These are phyloP conservation scores for Cephalotes varians DNA, from an alignment of 2,888 invertebrate genomes.

Conservation along the genomic window DNA sequence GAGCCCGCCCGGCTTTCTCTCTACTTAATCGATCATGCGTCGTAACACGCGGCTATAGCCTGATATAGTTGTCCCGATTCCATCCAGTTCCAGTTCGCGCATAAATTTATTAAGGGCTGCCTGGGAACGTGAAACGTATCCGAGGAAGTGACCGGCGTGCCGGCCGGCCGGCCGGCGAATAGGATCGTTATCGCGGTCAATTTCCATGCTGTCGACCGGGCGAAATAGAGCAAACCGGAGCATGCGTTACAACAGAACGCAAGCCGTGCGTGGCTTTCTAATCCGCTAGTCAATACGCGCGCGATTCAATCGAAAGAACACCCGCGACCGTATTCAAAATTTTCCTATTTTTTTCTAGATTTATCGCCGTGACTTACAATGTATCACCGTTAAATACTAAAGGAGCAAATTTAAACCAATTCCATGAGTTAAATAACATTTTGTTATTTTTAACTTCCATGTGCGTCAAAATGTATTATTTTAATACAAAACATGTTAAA, in stretches of 20 bases:
- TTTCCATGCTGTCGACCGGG: constrained; percentile 12
- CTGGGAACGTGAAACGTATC: constrained; percentile 48
- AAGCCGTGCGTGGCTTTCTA: constrained; percentile 54
- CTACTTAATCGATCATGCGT: constrained; percentile 56
- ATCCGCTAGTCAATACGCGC: constrained; percentile 7
- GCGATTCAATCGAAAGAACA: not conserved
- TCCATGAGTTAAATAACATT: too few relatives aligned
- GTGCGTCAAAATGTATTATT: too few relatives aligned
- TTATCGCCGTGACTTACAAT: not conserved
- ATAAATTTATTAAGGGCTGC: constrained; percentile 62
- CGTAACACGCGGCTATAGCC: constrained; percentile 30
- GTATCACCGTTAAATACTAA: too few relatives aligned
- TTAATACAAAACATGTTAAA: too few relatives aligned
- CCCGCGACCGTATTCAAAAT: not conserved
- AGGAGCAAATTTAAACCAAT: too few relatives aligned
- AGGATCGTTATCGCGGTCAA: constrained; percentile 52
- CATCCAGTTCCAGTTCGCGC: constrained; percentile 47
- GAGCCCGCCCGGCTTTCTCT: constrained; percentile 53
- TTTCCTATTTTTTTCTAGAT: not conserved
- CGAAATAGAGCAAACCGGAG: constrained; percentile 51
- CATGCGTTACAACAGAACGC: constrained; percentile 41
- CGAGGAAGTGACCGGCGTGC: constrained; percentile 37
- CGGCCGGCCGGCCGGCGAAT: constrained; percentile 25
- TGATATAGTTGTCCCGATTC: constrained; percentile 55
- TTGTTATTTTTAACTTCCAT: too few relatives aligned